phyloP scores from a whole-genome alignment of 2,797 vertebrate species.

The Sciurus carolinensis region DNA sequence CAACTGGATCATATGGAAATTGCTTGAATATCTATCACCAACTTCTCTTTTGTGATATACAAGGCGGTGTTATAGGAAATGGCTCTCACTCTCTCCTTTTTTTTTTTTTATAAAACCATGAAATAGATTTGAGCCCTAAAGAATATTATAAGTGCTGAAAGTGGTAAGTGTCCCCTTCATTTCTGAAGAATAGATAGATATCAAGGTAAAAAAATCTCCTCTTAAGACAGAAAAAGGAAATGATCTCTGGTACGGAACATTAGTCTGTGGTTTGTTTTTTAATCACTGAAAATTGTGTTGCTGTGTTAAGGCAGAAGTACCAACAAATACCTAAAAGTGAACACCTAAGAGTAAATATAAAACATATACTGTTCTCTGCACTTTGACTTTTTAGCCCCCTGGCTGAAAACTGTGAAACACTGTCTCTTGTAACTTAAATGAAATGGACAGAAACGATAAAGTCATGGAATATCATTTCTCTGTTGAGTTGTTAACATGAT shows the following conservation, averaged over 20 bases:
- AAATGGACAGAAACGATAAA: constrained; percentile 56
- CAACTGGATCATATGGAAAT: neutral
- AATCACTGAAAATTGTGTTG: constrained; percentile 36
- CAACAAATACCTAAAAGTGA: constrained; percentile 35
- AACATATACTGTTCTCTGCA: neutral
- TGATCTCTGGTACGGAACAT: neutral
- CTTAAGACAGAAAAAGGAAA: constrained; percentile 47
- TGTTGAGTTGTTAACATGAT: constrained; percentile 76
- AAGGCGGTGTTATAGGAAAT: neutral
- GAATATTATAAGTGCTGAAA: neutral
- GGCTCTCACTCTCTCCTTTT: too few relatives aligned
- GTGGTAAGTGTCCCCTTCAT: neutral
- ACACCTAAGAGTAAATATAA: constrained; percentile 43
- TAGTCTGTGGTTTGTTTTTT: neutral
- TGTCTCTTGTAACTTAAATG: constrained; percentile 20
- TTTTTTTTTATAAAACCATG: neutral
- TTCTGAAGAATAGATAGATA: neutral
- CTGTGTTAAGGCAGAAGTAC: constrained; percentile 18
- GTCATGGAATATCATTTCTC: constrained; percentile 77
- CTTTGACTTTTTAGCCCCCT: neutral
- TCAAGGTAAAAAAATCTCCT: neutral
- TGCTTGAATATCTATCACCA: neutral
- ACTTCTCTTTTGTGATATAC: neutral
- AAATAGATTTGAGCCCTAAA: neutral
- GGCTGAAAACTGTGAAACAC: constrained; percentile 47